Evolutionary conservation across 2,888 invertebrate genomes (phyloP), one percentile per base, ranked within the genome.

Genomic region (Scaptomyza reducta): DNA sequence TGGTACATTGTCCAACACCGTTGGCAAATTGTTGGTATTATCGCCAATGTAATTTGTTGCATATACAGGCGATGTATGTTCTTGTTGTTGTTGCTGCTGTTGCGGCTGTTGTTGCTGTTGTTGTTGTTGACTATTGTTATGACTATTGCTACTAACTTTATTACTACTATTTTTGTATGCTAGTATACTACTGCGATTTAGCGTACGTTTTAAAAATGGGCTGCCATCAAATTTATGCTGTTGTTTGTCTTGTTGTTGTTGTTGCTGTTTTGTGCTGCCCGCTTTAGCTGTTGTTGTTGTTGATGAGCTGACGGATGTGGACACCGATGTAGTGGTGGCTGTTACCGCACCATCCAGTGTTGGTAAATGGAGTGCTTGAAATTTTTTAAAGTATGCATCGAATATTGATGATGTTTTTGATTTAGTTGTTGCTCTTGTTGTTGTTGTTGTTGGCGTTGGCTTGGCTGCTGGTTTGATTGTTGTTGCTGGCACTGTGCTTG

Each of bases 31-130:
- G 74, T 91, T 89, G 69, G 88, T 91, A 77, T 91, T 91, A 58
- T 91, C 91, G 70, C 90, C 91, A 77, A 91, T 92, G 89, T 92
- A 93, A 90, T 92, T 93, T 77, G 92, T 93, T 62, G 93, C 92
- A 79, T 93, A 91, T 79, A 92, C 92, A 51, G 90, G 89, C 75
- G 77, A 75, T 76, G 79, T 74, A 57, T 68, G 47, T 57, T 75
- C 70, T 41, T 58, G 57, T 42, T 71, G 70, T 44, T 57, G 61
- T 27, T 72, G 70, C 27, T 57, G 54, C 27, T 70, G 70, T 33
- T 51, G 63, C 33, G 51, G 69, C 51, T 73, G 77, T 41, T 62
- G 22, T 0, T 22, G 22, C 3, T 22, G 22, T 3, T 22, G 68
- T 29, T 68, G 72, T 58, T 74, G 70, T 59, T 74, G 70, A 74